Percentiles rank a stretch among this genome's conserved stretches.
Conservation (phyloP, 2,797 vertebrate genomes). For the Onychomys arenicola region DNA sequence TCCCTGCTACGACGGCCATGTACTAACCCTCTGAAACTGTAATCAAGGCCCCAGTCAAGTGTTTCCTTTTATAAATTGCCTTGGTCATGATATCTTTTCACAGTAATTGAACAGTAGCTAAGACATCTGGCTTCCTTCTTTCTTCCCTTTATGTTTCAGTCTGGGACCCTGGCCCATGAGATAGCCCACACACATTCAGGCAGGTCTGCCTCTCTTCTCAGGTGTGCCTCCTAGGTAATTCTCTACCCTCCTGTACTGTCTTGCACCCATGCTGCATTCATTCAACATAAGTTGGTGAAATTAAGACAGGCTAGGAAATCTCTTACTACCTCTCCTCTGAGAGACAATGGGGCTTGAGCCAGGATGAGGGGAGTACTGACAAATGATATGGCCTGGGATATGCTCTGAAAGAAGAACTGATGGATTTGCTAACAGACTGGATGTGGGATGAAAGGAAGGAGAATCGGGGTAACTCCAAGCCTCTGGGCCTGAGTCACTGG, state of each 20-base stretch:
- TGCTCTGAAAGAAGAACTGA: not conserved
- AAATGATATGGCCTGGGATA: not conserved
- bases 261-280: not conserved
- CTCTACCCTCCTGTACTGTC: not conserved
- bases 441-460: not conserved
- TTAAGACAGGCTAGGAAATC: not conserved
- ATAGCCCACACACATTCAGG: too few species aligned
- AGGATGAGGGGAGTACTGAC: not conserved
- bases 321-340: not conserved
- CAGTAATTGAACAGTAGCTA: not conserved
- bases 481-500: not conserved
- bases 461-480: not conserved
- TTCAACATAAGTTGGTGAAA: not conserved
- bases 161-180: not conserved
- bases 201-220: not conserved
- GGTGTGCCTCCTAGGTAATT: not conserved
- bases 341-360: not conserved
- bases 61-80: not conserved
- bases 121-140: not conserved
- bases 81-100: not conserved
- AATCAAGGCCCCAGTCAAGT: not conserved
- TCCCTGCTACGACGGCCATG: too few species aligned
- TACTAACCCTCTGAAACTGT: not conserved
- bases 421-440: not conserved
- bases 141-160: not conserved